Percentiles rank a stretch among this genome's conserved stretches.
These are phyloP conservation scores for Oegoconia quadripuncta DNA, from an alignment of 2,888 invertebrate species.

Conservation along the genomic window DNA sequence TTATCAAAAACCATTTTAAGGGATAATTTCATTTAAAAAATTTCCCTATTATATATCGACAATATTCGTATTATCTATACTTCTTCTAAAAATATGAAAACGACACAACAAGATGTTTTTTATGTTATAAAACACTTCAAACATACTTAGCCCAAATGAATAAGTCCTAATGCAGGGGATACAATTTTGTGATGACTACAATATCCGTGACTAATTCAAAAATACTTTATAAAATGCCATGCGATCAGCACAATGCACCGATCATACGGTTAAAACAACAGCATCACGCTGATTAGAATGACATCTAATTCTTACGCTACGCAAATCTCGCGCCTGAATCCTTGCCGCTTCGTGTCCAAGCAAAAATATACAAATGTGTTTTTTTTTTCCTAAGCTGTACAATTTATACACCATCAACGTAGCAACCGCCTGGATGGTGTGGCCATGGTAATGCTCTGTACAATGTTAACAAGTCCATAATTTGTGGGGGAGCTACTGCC, in stretches of 20 bases:
- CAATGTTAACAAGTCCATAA: background rate
- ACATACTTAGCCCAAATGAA: constrained; percentile 61
- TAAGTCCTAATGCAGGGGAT: constrained; percentile 55
- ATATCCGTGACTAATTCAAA: constrained; percentile 62
- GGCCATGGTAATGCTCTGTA: constrained; percentile 17
- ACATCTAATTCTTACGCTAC: constrained; percentile 46
- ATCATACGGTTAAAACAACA: constrained; percentile 14
- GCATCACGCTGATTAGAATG: constrained; percentile 29
- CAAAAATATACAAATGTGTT: constrained; percentile 74
- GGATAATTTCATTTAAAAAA: constrained; percentile 50
- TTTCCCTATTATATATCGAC: constrained; percentile 53
- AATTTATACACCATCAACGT: constrained; percentile 64
- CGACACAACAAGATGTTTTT: constrained; percentile 70
- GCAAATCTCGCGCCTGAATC: constrained; percentile 54
- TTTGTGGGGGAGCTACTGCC: background rate
- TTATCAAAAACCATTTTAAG: constrained; percentile 58
- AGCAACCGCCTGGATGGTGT: constrained; percentile 35
- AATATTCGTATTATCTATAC: constrained; percentile 59
- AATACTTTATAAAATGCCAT: constrained; percentile 51
- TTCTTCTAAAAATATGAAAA: constrained; percentile 73
- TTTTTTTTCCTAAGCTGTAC: constrained; percentile 70
- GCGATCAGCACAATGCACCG: constrained; percentile 29
- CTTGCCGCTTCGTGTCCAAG: constrained; percentile 56
- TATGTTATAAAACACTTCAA: constrained; percentile 59
- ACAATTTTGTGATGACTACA: constrained; percentile 73